Base-by-base conservation (phyloP, 2,888 invertebrate genomes). In the Cheilosia vernalis region DNA sequence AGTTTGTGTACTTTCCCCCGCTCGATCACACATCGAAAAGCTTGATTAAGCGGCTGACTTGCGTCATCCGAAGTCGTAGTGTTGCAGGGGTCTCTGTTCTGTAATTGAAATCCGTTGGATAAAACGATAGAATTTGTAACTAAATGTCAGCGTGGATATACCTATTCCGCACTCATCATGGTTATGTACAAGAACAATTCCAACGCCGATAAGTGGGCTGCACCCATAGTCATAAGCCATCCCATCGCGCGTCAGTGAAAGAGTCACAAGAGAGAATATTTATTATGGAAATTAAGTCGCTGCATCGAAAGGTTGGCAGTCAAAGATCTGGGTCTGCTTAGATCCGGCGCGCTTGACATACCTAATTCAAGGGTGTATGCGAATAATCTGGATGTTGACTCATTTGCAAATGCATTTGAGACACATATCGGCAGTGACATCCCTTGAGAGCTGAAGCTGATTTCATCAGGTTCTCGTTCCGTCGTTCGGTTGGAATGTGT, bases 251-350 rank as follows among this genome's bases (percentile, higher is more conserved):
- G 40, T 9, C 72, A 60, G 69, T 49, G 78, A 83, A 72, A 78
- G 79, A 83, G 13, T 47, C n/a, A 63, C 6, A 37, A 37, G 19
- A 61, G 72, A 42, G 49, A 70, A 53, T 60, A 61, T 67, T 72
- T 61, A 56, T 83, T 83, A 83, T 83, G 82, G 61, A 82, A 82
- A 82, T 82, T 21, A 64, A 82, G 70, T 72, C 70, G 73, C 56
- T 73, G 42, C 72, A 33, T 30, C 44, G 77, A 77, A 77, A 77
- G 77, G 77, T 77, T 67, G 60, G 44, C 61, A 72, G 77, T 27
- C 67, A 51, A 78, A 78, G 83, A 67, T 60, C 67, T 77, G 49
- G 55, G 77, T 55, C 67, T 61, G 47, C 24, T 30, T 33, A 47
- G 77, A 73, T 83, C 83, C 67, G 83, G 72, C 44, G 66, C 49